Conservation (phyloP, 2,888 invertebrate species). For the Nomada goodeniana region DNA sequence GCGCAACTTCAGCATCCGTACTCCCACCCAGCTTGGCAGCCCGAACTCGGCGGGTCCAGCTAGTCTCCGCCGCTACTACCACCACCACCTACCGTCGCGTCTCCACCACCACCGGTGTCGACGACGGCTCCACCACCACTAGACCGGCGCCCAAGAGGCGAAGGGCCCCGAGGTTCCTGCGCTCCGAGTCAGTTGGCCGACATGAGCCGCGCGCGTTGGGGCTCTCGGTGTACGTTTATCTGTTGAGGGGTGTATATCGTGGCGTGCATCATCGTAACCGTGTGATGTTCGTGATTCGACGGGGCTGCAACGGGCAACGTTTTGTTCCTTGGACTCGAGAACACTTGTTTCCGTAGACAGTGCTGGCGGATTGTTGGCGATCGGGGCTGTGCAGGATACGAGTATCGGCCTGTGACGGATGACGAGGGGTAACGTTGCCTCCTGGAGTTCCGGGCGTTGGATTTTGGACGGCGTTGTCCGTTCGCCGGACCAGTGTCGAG, state of each 20-base stretch:
- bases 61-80: conserved; percentile 49
- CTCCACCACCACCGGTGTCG: conserved; percentile 53
- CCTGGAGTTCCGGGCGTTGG: neutral
- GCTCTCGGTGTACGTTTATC: conserved; percentile 54
- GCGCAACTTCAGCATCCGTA: conserved; percentile 44
- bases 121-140: conserved; percentile 51
- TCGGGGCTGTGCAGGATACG: neutral
- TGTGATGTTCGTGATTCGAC: conserved; percentile 19
- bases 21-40: conserved; percentile 62
- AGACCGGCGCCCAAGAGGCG: conserved; percentile 76
- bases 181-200: conserved; percentile 79
- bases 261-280: conserved; percentile 32
- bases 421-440: too few relatives aligned
- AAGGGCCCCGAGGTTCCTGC: conserved; percentile 74
- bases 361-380: conserved; percentile 22
- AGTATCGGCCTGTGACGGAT: too few relatives aligned
- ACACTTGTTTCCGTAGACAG: neutral
- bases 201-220: conserved; percentile 79
- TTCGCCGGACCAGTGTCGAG: conserved; percentile 63
- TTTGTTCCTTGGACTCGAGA: neutral
- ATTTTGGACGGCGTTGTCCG: neutral
- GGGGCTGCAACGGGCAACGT: neutral
- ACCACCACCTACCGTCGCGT: conserved; percentile 51
- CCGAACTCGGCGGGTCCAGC: conserved; percentile 48
- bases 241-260: conserved; percentile 40